Evolutionary conservation across 1,140 invertebrate species (phyloP), one percentile per base, ranked within the genome.

Genomic region (Thaumatotibia leucotreta): DNA sequence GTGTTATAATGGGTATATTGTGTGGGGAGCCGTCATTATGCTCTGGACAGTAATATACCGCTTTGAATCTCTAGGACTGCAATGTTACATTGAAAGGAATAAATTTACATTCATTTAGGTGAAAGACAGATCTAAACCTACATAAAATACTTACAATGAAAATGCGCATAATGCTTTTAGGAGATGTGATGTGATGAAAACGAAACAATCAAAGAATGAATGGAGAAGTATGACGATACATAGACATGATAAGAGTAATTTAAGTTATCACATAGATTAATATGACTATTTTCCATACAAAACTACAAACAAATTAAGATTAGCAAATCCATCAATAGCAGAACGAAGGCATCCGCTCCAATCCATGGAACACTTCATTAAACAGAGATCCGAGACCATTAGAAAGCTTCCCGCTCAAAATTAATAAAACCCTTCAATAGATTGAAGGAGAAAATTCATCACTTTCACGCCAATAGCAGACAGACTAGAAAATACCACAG

Each of bases 401-500:
- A 58, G 52, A 58, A 58, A 58, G 0, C 52, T 11, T 45, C 39
- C 27, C 27, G 52, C 14, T 58, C 52, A 58, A 58, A 58, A 58
- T 58, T 58, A 58, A 58, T 58, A 58, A 58, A 58, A 58, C 52
- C 52, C 52, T 58, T 58, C 52, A 32, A 62, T 62, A 32, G 31
- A 62, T 62, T 62, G 31, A 62, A 35, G 61, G 61, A 35, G 32
- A 32, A 62, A 33, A 35, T 32, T 35, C 31, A 62, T 62, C 61
- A 23, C 29, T 35, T 62, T 31, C 61, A 29, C 61, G 61, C 61
- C 61, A 62, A 35, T 35, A 62, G 29, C 61, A 62, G 29, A 33
- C 61, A 62, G 61, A 62, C 52, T 58, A 58, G 52, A 62, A 35
- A 35, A 62, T 33, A 62, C 61, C 61, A 35, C 39, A 64, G 63